These are phyloP conservation scores for Tympanuchus pallidicinctus DNA, from an alignment of 2,113 vertebrate species.

Conservation along the genomic window DNA sequence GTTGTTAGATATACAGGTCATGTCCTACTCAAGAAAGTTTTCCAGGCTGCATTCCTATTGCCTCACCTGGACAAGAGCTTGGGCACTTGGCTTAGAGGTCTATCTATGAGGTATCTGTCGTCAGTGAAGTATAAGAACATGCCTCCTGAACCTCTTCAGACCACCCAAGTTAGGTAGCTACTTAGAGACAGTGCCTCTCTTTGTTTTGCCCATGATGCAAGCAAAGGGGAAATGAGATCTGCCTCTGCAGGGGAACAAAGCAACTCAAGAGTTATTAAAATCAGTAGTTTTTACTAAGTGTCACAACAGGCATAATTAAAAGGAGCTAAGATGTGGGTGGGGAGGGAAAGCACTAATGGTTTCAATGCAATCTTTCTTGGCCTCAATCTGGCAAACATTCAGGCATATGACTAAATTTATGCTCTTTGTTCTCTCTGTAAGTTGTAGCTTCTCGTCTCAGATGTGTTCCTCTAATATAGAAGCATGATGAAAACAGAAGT, in stretches of 20 bases:
- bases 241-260: not conserved
- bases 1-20: not conserved
- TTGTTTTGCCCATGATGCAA: not conserved
- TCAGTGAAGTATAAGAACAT: not conserved
- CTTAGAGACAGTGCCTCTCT: not conserved
- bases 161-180: not conserved
- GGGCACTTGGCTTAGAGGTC: not conserved
- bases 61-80: not conserved
- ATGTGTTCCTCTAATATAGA: not conserved
- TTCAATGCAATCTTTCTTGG: not conserved
- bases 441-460: not conserved
- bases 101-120: not conserved
- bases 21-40: not conserved
- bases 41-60: not conserved
- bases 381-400: not conserved
- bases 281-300: not conserved
- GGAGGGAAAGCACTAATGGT: not conserved
- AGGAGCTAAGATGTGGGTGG: not conserved
- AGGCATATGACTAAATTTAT: not conserved
- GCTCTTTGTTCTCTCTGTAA: not conserved
- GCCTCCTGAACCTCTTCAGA: not conserved
- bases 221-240: not conserved
- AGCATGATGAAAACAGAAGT: conserved; percentile 6
- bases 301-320: not conserved
- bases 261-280: not conserved